These are phyloP conservation scores for Hyphantria cunea DNA, from an alignment of 1,140 invertebrate species.

Conservation along the genomic window DNA sequence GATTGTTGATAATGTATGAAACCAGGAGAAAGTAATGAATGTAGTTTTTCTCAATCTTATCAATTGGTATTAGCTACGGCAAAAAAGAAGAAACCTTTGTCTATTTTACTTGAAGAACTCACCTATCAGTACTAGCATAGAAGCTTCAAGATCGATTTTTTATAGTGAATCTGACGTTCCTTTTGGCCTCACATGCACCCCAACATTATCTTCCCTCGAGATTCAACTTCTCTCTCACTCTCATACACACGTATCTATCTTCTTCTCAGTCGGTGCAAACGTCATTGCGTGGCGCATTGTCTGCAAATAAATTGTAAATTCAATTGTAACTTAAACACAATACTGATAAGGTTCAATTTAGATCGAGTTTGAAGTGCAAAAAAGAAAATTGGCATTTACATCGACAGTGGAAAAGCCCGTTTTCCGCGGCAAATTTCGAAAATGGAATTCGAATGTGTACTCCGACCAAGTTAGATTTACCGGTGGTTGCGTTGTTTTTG, in stretches of 20 bases:
- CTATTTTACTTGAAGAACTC: slow-evolving; percentile 6
- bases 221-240: slow-evolving; percentile 49
- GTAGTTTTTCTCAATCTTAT: too few species aligned
- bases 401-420: slow-evolving; percentile 76
- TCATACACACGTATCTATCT: slow-evolving; percentile 32
- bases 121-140: slow-evolving; percentile 41
- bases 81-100: too few species aligned
- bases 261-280: slow-evolving; percentile 60
- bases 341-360: slow-evolving; percentile 46
- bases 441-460: slow-evolving; percentile 67
- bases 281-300: slow-evolving; percentile 80
- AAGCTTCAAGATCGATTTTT: slow-evolving; percentile 77
- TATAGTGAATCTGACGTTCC: slow-evolving; percentile 60
- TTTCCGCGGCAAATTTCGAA: slow-evolving; percentile 75
- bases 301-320: slow-evolving; percentile 41
- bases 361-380: slow-evolving; percentile 40
- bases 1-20: too few species aligned
- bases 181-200: slow-evolving; percentile 68
- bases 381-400: slow-evolving; percentile 80
- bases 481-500: slow-evolving; percentile 7
- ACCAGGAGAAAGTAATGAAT: too few species aligned
- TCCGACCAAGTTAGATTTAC: slow-evolving; percentile 47
- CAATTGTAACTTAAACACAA: slow-evolving; percentile 41
- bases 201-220: slow-evolving; percentile 58
- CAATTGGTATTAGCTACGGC: too few species aligned